Evolutionary conservation across 2,888 invertebrate species (phyloP), one percentile per base, ranked within the genome.

Genomic region (Trilocha varians): DNA sequence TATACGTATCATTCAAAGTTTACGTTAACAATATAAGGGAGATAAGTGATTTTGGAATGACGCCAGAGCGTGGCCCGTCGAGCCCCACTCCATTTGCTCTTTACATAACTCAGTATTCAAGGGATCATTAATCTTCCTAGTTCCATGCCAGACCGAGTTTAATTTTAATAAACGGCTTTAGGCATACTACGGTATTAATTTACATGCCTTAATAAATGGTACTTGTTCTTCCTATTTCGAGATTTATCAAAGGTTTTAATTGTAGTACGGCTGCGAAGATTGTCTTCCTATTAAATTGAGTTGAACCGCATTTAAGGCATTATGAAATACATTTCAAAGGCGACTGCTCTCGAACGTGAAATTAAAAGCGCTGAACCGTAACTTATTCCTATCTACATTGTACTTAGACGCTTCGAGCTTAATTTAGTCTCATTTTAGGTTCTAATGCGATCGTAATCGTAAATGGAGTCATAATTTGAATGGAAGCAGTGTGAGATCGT

Each of bases 41-140:
- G 78, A 78, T 79, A 78, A 80, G 80, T 78, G 80, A 82, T 78
- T 78, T 78, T 84, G 84, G 84, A 82, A 65, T 73, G 71, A 68
- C 61, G 84, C 84, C 84, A 84, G 80, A 72, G 71, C 73, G 68
- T 67, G 64, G 68, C 70, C 62, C 70, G 70, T 62, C 68, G 71
- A 69, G 68, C 71, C 76, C 70, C 71, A 76, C 79, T 77, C 78
- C 77, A 75, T 78, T 79, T 77, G 76, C 76, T 78, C 80, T 82
- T 82, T 80, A 80, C 84, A 80, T 83, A 83, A 80, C 82, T 84
- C 72, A 70, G 82, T 78, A 75, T 84, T 79, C 82, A 78, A 75
- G 75, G 73, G 78, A 78, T 78, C 82, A 79, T 85, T 83, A 83
- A 84, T 85, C 84, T 85, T 78, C 75, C 78, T 82, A 80, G 80